Evolutionary conservation across 2,888 invertebrate species (phyloP).

Genomic region (Erpobdella octoculata): DNA sequence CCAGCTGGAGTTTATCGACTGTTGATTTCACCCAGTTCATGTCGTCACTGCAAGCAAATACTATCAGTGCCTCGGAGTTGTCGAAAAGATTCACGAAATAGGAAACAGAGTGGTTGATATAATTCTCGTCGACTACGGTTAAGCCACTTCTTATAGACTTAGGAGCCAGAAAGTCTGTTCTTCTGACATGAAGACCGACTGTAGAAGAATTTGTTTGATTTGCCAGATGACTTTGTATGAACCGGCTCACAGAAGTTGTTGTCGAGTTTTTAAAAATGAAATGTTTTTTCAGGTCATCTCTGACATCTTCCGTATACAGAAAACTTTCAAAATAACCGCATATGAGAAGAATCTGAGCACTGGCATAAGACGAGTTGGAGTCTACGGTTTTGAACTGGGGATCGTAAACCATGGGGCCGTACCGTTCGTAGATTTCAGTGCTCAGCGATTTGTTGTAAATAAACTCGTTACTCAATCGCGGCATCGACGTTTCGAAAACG

Average conservation of each 20-base stretch:
- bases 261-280: neutral
- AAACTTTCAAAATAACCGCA: neutral
- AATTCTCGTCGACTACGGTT: neutral
- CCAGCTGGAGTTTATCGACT: neutral
- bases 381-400: neutral
- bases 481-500: neutral
- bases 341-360: neutral
- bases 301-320: neutral
- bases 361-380: neutral
- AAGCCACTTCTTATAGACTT: neutral
- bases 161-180: neutral
- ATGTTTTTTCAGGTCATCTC: neutral
- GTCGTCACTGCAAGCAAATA: neutral
- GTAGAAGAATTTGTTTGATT: neutral
- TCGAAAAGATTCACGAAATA: neutral
- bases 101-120: neutral
- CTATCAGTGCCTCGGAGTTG: neutral
- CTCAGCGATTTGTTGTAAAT: neutral
- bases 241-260: neutral
- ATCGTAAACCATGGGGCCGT: neutral
- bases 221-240: neutral
- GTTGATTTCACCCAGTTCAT: neutral
- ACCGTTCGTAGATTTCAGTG: neutral
- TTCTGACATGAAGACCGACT: neutral
- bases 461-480: neutral